Percentiles rank a stretch among this genome's conserved stretches.
These are phyloP conservation scores for Montipora cactus DNA, from an alignment of 64 coral and sea anemone species.

Conservation along the genomic window DNA sequence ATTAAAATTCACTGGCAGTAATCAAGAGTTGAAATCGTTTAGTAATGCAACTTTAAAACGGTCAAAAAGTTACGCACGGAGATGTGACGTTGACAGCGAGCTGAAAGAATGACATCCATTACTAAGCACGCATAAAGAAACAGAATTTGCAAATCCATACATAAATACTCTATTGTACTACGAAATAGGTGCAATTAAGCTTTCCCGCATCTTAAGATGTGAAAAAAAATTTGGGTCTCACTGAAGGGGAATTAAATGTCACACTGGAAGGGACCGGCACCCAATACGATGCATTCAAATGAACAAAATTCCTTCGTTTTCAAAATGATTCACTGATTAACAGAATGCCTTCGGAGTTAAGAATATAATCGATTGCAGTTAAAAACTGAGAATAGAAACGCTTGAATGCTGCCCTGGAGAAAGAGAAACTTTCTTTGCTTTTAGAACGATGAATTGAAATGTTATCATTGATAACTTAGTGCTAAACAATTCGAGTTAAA, in stretches of 20 bases:
- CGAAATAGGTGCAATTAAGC: conserved; percentile 41
- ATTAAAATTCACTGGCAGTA: background rate
- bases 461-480: background rate
- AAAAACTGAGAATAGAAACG: background rate
- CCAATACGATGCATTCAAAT: too few relatives aligned
- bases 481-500: too few relatives aligned
- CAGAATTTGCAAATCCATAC: conserved; percentile 28
- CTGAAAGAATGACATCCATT: background rate
- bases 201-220: conserved; percentile 10
- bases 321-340: background rate
- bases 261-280: too few relatives aligned
- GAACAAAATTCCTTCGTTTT: background rate
- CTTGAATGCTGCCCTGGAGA: background rate
- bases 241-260: too few relatives aligned
- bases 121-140: background rate
- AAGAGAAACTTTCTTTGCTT: background rate
- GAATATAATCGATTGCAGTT: background rate
- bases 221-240: background rate
- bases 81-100: background rate
- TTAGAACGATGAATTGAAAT: background rate
- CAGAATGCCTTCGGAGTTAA: conserved; percentile 9
- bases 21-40: background rate
- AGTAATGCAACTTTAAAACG: background rate
- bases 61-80: background rate
- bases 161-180: conserved; percentile 24